phyloP scores from a whole-genome alignment of 2,797 vertebrate genomes.

The Sebastes trivittatus region DNA sequence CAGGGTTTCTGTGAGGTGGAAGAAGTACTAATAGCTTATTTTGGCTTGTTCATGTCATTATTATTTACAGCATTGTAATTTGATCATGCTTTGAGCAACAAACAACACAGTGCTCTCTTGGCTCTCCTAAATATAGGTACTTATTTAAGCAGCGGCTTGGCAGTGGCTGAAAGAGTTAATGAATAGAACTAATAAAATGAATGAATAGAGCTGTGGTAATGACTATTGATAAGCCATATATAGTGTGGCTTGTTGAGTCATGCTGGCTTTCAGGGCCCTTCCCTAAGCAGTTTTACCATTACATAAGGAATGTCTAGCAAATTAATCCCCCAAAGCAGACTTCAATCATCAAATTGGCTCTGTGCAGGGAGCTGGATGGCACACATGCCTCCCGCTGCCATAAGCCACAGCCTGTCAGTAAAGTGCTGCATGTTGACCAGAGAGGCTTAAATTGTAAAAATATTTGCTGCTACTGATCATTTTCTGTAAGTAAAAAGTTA shows the following conservation, averaged over 20 bases:
- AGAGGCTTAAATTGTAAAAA: neutral
- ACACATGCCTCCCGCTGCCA: constrained; percentile 38
- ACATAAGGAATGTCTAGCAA: constrained; percentile 60
- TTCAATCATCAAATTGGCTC: constrained; percentile 71
- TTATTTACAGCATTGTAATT: neutral
- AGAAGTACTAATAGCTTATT: neutral
- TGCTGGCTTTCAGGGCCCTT: constrained; percentile 57
- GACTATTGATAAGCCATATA: constrained; percentile 71
- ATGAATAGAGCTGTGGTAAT: constrained; percentile 76
- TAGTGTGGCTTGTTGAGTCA: constrained; percentile 47
- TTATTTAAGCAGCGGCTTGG: constrained; percentile 59
- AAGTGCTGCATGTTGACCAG: constrained; percentile 6
- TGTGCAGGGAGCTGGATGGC: constrained; percentile 36
- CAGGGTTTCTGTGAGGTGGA: neutral
- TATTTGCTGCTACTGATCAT: neutral
- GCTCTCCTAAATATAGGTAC: constrained; percentile 42
- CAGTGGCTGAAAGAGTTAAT: constrained; percentile 65
- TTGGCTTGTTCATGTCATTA: neutral
- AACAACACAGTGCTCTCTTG: neutral
- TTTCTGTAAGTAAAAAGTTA: neutral
- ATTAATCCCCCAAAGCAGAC: constrained; percentile 66
- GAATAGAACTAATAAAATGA: constrained; percentile 72
- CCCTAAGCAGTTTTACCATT: constrained; percentile 68
- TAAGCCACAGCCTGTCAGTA: constrained; percentile 4
- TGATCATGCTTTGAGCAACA: neutral